Conservation (phyloP, 30 jellyfish, hydroid and myxozoan species). For the Aurelia coerulea region DNA sequence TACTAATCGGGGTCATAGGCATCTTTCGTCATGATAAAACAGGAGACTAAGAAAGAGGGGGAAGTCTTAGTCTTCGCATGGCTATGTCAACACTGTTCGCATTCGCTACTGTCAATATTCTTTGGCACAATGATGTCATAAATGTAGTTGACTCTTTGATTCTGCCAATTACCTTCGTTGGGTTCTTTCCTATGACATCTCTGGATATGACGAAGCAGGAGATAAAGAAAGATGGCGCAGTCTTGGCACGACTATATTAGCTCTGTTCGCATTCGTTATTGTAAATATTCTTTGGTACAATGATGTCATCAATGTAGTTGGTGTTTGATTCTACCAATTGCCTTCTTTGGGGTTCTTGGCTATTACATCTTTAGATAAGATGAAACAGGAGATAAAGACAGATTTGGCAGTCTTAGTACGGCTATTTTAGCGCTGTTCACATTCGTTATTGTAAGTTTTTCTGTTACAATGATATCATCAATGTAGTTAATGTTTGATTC, state of each 20-base stretch:
- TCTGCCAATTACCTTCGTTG: slow-evolving; percentile 76
- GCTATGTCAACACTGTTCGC: slow-evolving; percentile 89
- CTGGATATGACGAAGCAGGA: slow-evolving; percentile 82
- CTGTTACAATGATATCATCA: not conserved
- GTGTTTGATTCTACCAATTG: slow-evolving; percentile 59
- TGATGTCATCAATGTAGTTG: slow-evolving; percentile 57
- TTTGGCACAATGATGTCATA: not conserved
- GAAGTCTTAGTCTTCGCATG: slow-evolving; percentile 42
- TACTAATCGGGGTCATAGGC: not conserved
- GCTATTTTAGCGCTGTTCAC: slow-evolving; percentile 90
- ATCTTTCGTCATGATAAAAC: slow-evolving; percentile 76
- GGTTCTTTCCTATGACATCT: slow-evolving; percentile 78
- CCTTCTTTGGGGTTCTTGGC: slow-evolving; percentile 85
- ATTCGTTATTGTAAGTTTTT: slow-evolving; percentile 64
- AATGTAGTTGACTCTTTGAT: slow-evolving; percentile 74
- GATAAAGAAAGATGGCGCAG: slow-evolving; percentile 89
- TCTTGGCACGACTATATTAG: slow-evolving; percentile 79
- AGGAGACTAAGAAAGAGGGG: slow-evolving; percentile 89
- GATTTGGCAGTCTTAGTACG: slow-evolving; percentile 83
- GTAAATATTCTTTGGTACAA: slow-evolving; percentile 8
- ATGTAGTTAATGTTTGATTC: slow-evolving; percentile 68
- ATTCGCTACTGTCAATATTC: slow-evolving; percentile 65
- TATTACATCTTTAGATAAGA: slow-evolving; percentile 77
- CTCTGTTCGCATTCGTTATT: slow-evolving; percentile 81
- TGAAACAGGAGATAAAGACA: slow-evolving; percentile 79